Base-by-base conservation (phyloP, 2,797 vertebrate genomes). In the Okamejei kenojei region DNA sequence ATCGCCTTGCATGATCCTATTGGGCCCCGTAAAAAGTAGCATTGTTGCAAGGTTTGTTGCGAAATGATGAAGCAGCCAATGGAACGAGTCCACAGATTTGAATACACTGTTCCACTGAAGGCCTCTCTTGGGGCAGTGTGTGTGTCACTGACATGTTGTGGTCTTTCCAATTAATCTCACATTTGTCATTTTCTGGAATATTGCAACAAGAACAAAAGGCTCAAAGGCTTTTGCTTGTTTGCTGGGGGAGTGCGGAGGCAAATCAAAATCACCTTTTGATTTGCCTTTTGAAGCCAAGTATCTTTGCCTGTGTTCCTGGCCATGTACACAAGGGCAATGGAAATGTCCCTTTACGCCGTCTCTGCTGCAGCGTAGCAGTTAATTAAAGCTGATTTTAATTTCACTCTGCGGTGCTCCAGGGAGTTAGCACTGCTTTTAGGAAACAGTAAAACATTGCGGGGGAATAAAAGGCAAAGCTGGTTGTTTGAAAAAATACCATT, bases 381-480 rank as follows among this genome's bases (percentile, higher is more conserved):
- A 92, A 73, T 92, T 92, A 92, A 92, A 74, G 71, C 90, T 92
- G 71, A 76, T 38, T 92, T 92, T 92, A 76, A 92, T 76, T 92
- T 11, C 71, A 76, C 90, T 23, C 38, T 54, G 38, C 11, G 21
- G 4, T 92, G 38, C 90, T 92, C 71, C 26, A 58, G 71, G 90
- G 90, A 76, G 38, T 71, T 76, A 74, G 23, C 19, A 13, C 71
- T 92, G 90, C 38, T 92, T 54, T 92, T 54, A 74, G 68, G 54
- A 58, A 92, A 92, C 71, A 73, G 2, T 90, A 7, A 29, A 5
- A 90, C 21, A 45, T 71, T 73, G 68, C 15, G 6, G 21, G 5
- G 73, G 38, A n/a, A 11, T 15, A 21, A n/a, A 63, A 54, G 38
- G 35, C 45, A 92, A 92, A 29, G 71, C 71, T 54, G 32, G 17